These are phyloP conservation scores for Colossoma macropomum DNA, from an alignment of 2,113 vertebrate species.

Conservation along the genomic window DNA sequence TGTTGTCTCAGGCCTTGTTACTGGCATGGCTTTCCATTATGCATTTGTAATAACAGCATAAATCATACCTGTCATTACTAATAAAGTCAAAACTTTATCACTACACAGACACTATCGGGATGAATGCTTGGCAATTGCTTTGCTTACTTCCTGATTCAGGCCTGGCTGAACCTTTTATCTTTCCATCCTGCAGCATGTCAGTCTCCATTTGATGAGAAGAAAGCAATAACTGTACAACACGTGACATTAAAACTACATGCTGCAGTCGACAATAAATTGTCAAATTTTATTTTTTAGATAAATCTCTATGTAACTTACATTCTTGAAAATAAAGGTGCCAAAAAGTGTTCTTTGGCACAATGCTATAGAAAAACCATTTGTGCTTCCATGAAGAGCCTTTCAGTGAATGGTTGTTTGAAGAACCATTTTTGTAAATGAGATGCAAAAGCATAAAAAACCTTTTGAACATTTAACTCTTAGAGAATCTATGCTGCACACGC, in stretches of 20 bases:
- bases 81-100: constrained; percentile 69
- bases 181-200: constrained; percentile 47
- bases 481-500: too few relatives aligned
- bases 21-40: constrained; percentile 66
- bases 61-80: constrained; percentile 69
- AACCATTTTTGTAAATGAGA: too few relatives aligned
- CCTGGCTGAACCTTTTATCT: constrained; percentile 52
- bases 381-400: too few relatives aligned
- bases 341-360: too few relatives aligned
- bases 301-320: too few relatives aligned
- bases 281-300: not conserved
- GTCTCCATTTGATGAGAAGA: constrained; percentile 44
- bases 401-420: too few relatives aligned
- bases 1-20: constrained; percentile 55
- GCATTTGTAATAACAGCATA: constrained; percentile 68
- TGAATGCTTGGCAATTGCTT: constrained; percentile 60
- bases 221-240: constrained; percentile 37
- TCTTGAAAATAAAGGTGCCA: not conserved
- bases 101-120: constrained; percentile 52
- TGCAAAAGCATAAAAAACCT: too few relatives aligned
- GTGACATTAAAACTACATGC: constrained; percentile 58
- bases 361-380: too few relatives aligned
- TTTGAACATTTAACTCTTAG: too few relatives aligned
- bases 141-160: constrained; percentile 53
- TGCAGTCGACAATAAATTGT: constrained; percentile 20